Evolutionary conservation across 2,888 invertebrate genomes (phyloP), one percentile per base, ranked within the genome.

Genomic region (Lepidochitona cinerea): DNA sequence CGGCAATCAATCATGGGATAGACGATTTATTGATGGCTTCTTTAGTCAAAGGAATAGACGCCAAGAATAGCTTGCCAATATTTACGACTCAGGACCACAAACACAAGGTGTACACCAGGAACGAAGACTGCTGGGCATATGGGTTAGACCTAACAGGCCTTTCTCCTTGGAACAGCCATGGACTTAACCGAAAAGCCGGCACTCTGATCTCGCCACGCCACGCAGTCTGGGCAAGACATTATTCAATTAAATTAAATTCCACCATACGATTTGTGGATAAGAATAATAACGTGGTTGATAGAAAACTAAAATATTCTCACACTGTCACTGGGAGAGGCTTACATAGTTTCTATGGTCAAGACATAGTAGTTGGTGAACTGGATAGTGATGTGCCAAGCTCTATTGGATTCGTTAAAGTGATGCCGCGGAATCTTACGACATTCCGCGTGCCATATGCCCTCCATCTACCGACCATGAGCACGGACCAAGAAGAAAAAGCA

Each of bases 81-180:
- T 84, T 82, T 71, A 73, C 77, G 7, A 73, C 74, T 32, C 84
- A 83, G 59, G 80, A 84, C 53, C 83, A 84, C 64, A 70, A 67
- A 1, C 73, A 81, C 52, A 82, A 79, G 32, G 52, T 67, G 1
- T 84, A 84, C 54, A 64, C 76, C 35, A 72, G 83, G 36, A 82
- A 80, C 74, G 37, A 73, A 23, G 66, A 79, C 23, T 83, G 84
- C 54, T 84, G 84, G 84, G 84, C 84, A 0, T 71, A 80, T 69
- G 76, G 79, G n/a, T 74, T 84, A 33, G 84, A 84, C 68, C 70
- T 84, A 52, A 83, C 84, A 0, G 41, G 75, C 12, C 83, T 84
- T 35, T 84, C 84, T 9, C 84, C 84, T n/a, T 84, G 84, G 84
- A 84, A 84, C 74, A 83, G 82, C 41, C 54, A 79, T 33, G 77